Base-by-base conservation (phyloP, 1,140 invertebrate species). In the Paramacrobiotus metropolitanus region DNA sequence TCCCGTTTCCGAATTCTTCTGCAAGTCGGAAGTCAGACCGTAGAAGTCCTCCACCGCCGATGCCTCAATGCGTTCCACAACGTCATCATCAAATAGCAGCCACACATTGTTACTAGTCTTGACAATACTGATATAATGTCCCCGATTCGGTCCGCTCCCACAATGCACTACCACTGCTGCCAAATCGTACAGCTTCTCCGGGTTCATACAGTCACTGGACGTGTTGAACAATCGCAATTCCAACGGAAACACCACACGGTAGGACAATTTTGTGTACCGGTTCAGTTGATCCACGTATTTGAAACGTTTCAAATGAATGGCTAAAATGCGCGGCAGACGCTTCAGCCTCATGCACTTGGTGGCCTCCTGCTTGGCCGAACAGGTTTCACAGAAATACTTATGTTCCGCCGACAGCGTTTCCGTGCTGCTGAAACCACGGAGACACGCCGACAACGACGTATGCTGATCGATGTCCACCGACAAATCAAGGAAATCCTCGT, bases 61-160 rank as follows among this genome's bases (percentile, higher is more conserved):
- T 28, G 91, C 87, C 71, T 98, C 93, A 68, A 98, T 96, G 86
- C 96, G 97, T 89, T 98, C 93, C 62, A 99, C 94, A 82, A 97
- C 90, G 73, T 99, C 95, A 76, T 99, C 94, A 75, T 99, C 95
- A 78, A 99, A 99, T 1, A 99, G 80, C 64, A 99, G 77, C 95
- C 94, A 99, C 73, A 95, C 91, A 30, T 92, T 90, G 76, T 96
- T 89, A 72, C 89, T 94, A 28, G 48, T 55, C 76, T 98, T 99
- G 29, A 99, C 94, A 74, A 99, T 93, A 72, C 88, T 95, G 74
- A 99, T 98, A 75, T 99, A 99, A 76, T 99, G 95, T 40, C 95
- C 95, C 65, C 95, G 79, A 77, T 98, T 99, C 66, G 93, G 91
- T 59, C 93, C 93, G 66, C 87, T 94, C 62, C 95, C 95, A 77